These are phyloP conservation scores for Epinotia bilunana DNA, from an alignment of 2,888 invertebrate species.

Conservation along the genomic window DNA sequence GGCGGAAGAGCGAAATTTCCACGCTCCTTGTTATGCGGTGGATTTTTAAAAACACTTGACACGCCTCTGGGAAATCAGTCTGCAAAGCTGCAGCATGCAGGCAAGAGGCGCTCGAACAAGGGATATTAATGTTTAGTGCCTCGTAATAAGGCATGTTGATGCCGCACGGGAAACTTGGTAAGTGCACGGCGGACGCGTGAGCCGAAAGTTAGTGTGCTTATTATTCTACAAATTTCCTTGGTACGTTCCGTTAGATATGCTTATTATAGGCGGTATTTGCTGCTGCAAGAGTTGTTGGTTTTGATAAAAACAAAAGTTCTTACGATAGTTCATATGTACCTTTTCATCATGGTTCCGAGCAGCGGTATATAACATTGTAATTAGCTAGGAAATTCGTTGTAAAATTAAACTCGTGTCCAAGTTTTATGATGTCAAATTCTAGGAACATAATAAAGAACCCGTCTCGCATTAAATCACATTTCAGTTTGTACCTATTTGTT, in stretches of 20 bases:
- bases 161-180: conserved; percentile 49
- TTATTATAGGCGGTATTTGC: conserved; percentile 6
- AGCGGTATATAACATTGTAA: too few relatives aligned
- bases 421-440: too few relatives aligned
- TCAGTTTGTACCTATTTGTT: conserved; percentile 4
- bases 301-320: not conserved
- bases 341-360: too few relatives aligned
- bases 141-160: conserved; percentile 46
- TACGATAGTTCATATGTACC: too few relatives aligned
- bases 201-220: conserved; percentile 38
- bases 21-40: conserved; percentile 69
- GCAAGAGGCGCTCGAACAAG: conserved; percentile 53
- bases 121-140: conserved; percentile 62
- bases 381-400: too few relatives aligned
- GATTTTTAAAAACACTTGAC: conserved; percentile 75
- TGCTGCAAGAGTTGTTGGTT: not conserved
- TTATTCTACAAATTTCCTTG: conserved; percentile 32
- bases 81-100: conserved; percentile 61
- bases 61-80: conserved; percentile 80
- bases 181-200: conserved; percentile 50
- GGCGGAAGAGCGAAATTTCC: conserved; percentile 66
- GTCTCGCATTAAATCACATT: not conserved
- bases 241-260: conserved; percentile 24
- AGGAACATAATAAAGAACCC: too few relatives aligned
- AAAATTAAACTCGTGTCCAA: too few relatives aligned